A percentile compares a stretch with the other conserved stretches of the same genome.
Conservation (phyloP, 2,888 invertebrate species). For the Melinaea menophilus region DNA sequence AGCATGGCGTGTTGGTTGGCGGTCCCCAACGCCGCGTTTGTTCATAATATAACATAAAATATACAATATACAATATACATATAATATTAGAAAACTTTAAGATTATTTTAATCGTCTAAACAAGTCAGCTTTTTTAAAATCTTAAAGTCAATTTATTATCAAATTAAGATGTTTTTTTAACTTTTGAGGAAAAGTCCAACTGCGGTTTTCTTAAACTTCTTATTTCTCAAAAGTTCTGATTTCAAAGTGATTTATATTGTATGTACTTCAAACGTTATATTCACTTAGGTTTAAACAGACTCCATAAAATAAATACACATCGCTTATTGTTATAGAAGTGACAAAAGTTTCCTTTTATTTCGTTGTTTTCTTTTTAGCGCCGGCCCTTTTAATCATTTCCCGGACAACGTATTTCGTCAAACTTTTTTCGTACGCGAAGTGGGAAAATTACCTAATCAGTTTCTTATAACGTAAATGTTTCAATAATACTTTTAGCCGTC, state of each 20-base stretch:
- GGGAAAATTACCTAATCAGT: constrained; percentile 32
- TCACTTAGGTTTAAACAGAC: neutral
- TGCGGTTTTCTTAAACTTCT: too few relatives aligned
- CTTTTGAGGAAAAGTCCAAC: too few relatives aligned
- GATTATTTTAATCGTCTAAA: too few relatives aligned
- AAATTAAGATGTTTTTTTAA: too few relatives aligned
- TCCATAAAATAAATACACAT: constrained; percentile 3
- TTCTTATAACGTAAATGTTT: constrained; percentile 32
- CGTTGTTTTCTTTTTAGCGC: constrained; percentile 27
- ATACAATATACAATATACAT: too few relatives aligned
- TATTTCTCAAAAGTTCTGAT: too few relatives aligned
- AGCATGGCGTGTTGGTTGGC: too few relatives aligned
- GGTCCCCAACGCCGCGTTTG: too few relatives aligned
- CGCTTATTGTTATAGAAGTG: neutral
- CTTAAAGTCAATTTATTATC: too few relatives aligned
- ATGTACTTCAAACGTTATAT: neutral
- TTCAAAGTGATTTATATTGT: neutral
- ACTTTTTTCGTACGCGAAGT: constrained; percentile 24
- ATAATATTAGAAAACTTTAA: too few relatives aligned
- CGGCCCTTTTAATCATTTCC: constrained; percentile 30
- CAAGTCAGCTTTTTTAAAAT: too few relatives aligned
- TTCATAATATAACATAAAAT: too few relatives aligned
- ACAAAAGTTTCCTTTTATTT: constrained; percentile 28
- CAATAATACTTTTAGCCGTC: constrained; percentile 27
- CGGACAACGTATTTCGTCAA: constrained; percentile 25